Evolutionary conservation across 2,797 vertebrate genomes (phyloP).

Genomic region (Micropoecilia bifurca): DNA sequence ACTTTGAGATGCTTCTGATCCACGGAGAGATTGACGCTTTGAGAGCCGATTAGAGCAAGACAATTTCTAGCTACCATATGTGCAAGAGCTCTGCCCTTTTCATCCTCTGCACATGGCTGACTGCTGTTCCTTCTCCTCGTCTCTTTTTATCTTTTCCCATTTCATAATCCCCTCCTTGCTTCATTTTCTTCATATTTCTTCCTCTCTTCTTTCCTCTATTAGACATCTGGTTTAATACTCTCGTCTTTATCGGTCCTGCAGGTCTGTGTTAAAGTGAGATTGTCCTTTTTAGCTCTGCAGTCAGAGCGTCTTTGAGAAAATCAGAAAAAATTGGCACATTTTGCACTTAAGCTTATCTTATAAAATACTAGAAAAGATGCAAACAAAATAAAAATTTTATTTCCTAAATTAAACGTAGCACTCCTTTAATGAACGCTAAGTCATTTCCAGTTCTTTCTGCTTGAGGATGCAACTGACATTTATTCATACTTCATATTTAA

Average conservation of each 20-base stretch:
- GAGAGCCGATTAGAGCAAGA: constrained; percentile 9
- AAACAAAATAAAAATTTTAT: too few species aligned
- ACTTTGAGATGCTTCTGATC: constrained; percentile 28
- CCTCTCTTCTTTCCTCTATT: background rate
- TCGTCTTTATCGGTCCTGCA: background rate
- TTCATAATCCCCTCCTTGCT: background rate
- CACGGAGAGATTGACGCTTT: constrained; percentile 16
- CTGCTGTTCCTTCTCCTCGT: background rate
- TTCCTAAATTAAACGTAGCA: too few species aligned
- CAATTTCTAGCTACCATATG: constrained; percentile 25
- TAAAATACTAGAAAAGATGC: too few species aligned
- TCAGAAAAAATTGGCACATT: background rate
- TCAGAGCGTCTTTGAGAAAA: background rate
- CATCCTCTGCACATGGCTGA: constrained; percentile 28
- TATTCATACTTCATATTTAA: background rate
- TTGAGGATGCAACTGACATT: too few species aligned
- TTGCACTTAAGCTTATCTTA: too few species aligned
- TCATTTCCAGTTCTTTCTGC: too few species aligned
- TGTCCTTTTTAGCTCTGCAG: background rate
- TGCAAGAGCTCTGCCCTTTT: constrained; percentile 36
- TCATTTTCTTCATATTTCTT: background rate
- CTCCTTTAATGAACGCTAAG: too few species aligned
- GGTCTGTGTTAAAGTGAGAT: background rate
- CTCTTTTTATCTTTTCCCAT: background rate
- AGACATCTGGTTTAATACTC: background rate